Evolutionary conservation across 2,797 vertebrate species (phyloP).

Genomic region (Decapterus maruadsi): DNA sequence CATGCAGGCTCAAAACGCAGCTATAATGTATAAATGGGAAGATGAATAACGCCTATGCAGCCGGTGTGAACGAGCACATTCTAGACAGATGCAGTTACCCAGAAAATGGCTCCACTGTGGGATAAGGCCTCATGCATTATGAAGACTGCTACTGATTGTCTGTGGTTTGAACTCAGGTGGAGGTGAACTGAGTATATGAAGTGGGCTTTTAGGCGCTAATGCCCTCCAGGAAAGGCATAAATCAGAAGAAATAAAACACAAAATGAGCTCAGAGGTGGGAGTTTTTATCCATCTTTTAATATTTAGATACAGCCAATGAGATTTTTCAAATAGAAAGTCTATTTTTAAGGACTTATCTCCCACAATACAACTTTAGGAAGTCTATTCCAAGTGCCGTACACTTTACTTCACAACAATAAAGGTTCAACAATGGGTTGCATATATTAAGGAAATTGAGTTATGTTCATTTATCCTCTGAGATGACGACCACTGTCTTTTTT

Average conservation of each 20-base stretch:
- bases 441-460: too few relatives aligned
- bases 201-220: conserved; percentile 10
- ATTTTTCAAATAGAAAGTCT: neutral
- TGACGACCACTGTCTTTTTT: too few relatives aligned
- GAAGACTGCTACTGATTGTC: conserved; percentile 24
- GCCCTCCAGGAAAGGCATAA: conserved; percentile 8
- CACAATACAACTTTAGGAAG: neutral
- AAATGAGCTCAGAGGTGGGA: neutral
- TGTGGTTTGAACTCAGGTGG: conserved; percentile 30
- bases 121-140: conserved; percentile 43
- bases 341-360: neutral
- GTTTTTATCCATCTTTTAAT: conserved; percentile 17
- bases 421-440: too few relatives aligned
- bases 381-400: too few relatives aligned
- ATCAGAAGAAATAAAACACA: conserved; percentile 15
- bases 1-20: conserved; percentile 35
- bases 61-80: conserved; percentile 35
- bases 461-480: too few relatives aligned
- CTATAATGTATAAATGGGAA: conserved; percentile 38
- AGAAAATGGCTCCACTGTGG: conserved; percentile 44
- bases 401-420: too few relatives aligned
- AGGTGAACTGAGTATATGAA: conserved; percentile 17
- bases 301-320: neutral
- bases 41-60: conserved; percentile 35
- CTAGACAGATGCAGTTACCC: conserved; percentile 46